Evolutionary conservation across 2,113 vertebrate species (phyloP).

Genomic region (Eudorcas thomsonii): DNA sequence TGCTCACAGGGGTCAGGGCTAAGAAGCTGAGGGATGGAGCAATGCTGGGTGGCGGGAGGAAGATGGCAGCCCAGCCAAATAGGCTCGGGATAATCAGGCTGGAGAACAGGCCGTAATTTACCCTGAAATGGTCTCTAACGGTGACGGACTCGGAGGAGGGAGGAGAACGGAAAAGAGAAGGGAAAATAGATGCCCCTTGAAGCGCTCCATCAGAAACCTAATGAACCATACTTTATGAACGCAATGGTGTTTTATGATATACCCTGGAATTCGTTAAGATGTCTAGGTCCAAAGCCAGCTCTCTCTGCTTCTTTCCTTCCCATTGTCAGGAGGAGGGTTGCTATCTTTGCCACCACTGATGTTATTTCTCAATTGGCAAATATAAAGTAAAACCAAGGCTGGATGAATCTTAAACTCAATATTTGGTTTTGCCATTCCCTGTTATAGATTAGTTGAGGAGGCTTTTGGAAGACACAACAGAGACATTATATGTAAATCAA

Average conservation of each 20-base stretch:
- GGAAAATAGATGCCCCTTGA: slow-evolving; percentile 38
- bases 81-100: background rate
- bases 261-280: background rate
- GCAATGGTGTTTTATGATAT: slow-evolving; percentile 23
- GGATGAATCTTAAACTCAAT: slow-evolving; percentile 1
- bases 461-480: slow-evolving; percentile 21
- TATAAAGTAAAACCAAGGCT: background rate
- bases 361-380: background rate
- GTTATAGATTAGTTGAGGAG: slow-evolving; percentile 8
- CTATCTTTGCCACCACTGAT: background rate
- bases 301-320: background rate
- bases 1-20: background rate
- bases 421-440: background rate
- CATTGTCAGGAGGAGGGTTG: background rate
- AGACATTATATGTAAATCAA: slow-evolving; percentile 62
- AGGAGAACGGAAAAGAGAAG: background rate
- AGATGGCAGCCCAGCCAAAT: background rate
- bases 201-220: slow-evolving; percentile 51
- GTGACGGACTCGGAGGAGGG: background rate
- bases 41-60: background rate
- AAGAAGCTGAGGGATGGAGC: background rate
- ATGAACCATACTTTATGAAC: slow-evolving; percentile 19
- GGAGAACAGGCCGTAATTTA: slow-evolving; percentile 12
- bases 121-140: background rate
- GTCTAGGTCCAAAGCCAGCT: background rate